Evolutionary conservation across 2,113 vertebrate genomes (phyloP), one percentile per base, ranked within the genome.

Genomic region (Thomomys bottae): DNA sequence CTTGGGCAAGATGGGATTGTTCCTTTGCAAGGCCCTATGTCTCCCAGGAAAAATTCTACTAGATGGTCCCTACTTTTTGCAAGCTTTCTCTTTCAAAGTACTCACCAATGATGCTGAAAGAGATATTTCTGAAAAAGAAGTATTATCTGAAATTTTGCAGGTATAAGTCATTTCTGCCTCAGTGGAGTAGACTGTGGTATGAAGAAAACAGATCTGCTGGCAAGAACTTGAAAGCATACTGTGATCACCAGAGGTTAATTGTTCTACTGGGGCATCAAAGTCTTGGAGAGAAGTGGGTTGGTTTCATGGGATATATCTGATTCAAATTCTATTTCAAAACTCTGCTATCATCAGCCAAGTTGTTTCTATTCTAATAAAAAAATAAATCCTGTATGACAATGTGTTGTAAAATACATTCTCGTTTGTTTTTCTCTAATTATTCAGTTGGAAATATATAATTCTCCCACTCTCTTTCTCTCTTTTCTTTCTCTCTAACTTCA

Each of bases 351-450:
- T 45, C 64, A 20, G 42, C 28, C 88, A 75, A 77, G 49, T 36
- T 23, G 14, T 59, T 38, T 88, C 42, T 89, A 32, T 59, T 87
- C 26, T 89, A 75, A 72, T 78, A 61, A 15, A 94, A 89, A 89
- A 30, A 54, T 23, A 77, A 20, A 2, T 42, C 67, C 66, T 54
- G 23, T 23, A 12, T 45, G 70, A 87, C 42, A 89, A 54, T 18
- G 8, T 59, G 4, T 71, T 67, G 34, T 30, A 70, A 87, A 94
- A 73, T 76, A 84, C 9, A 18, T 59, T 92, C 94, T 79, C 17
- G 17, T 59, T 90, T 76, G 32, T 68, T 79, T 93, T 80, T 32
- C 32, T 76, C 75, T 89, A 66, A 66, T 88, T 88, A 90, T 14
- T n/a, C 63, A 54, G 0, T 54, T 82, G 5, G 49, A 94, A 94